Percentiles rank a stretch among this genome's conserved stretches.
phyloP scores from a whole-genome alignment of 2,797 vertebrate genomes.

The Micromesistius poutassou region DNA sequence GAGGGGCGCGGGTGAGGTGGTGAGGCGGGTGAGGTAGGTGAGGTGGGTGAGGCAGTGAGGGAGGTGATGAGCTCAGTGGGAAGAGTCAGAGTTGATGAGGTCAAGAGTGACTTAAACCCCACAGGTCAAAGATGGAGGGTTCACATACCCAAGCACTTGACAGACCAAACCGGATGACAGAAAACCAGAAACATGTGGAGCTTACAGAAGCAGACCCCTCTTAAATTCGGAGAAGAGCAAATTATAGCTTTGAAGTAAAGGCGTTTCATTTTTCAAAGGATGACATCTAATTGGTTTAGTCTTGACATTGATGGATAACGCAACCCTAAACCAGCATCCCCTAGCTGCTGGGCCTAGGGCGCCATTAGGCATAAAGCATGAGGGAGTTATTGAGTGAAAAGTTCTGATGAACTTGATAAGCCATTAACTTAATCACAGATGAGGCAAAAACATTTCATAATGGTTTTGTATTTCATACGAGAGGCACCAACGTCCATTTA shows the following conservation, averaged over 20 bases:
- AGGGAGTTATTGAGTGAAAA: not conserved
- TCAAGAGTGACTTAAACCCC: not conserved
- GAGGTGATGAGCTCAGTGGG: too few relatives aligned
- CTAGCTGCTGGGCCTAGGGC: not conserved
- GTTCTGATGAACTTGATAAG: not conserved
- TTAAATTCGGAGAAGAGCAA: not conserved
- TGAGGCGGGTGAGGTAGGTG: not conserved
- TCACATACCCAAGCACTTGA: not conserved
- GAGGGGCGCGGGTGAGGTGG: conserved; percentile 8
- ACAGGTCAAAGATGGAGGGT: not conserved
- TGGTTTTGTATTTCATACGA: not conserved
- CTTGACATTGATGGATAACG: too few relatives aligned
- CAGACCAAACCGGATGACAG: not conserved
- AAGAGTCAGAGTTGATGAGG: too few relatives aligned
- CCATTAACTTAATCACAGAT: not conserved
- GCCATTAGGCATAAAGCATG: not conserved
- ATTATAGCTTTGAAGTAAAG: conserved; percentile 36
- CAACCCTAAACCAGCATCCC: not conserved
- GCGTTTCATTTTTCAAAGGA: conserved; percentile 71
- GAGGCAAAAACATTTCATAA: not conserved
- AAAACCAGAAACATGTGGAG: not conserved
- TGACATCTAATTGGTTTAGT: conserved; percentile 41
- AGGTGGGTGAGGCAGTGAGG: too few relatives aligned
- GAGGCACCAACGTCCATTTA: not conserved
- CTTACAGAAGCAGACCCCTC: not conserved